phyloP scores from a whole-genome alignment of 1,140 invertebrate genomes.

The Drosophila nasuta region DNA sequence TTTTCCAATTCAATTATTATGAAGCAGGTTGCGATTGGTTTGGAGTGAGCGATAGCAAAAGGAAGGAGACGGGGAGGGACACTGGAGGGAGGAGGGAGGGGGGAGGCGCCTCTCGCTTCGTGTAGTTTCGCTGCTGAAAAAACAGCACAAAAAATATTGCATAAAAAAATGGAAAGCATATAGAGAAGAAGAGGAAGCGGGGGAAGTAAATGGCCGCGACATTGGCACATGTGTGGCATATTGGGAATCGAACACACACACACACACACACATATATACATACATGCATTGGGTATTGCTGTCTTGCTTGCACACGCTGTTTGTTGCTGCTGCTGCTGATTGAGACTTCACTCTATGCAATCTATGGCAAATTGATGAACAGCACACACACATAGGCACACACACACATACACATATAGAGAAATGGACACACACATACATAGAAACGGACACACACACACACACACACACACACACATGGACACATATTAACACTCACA shows the following conservation, averaged over 20 bases:
- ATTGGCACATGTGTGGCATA: conserved; percentile 68
- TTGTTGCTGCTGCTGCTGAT: conserved; percentile 49
- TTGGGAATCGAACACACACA: conserved; percentile 27
- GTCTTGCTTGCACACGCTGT: conserved; percentile 21
- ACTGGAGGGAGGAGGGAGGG: too few relatives aligned
- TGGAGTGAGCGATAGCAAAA: not conserved
- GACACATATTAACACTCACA: conserved; percentile 44
- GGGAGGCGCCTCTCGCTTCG: not conserved
- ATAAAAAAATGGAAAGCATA: conserved; percentile 30
- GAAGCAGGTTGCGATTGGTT: conserved; percentile 23
- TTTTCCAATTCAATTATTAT: conserved; percentile 83
- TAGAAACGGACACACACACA: conserved; percentile 7
- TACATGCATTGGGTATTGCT: conserved; percentile 13
- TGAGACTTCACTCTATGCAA: conserved; percentile 75
- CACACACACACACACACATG: conserved; percentile 35
- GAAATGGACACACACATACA: too few relatives aligned
- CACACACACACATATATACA: conserved; percentile 13
- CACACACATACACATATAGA: conserved; percentile 8
- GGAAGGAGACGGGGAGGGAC: too few relatives aligned
- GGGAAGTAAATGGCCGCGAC: conserved; percentile 64
- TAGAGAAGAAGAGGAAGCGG: not conserved
- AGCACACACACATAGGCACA: conserved; percentile 44
- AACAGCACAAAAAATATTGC: conserved; percentile 20
- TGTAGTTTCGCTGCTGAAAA: conserved; percentile 41
- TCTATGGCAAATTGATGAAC: conserved; percentile 81